Evolutionary conservation across 2,888 invertebrate species (phyloP), one percentile per base, ranked within the genome.

Genomic region (Sicus ferrugineus): DNA sequence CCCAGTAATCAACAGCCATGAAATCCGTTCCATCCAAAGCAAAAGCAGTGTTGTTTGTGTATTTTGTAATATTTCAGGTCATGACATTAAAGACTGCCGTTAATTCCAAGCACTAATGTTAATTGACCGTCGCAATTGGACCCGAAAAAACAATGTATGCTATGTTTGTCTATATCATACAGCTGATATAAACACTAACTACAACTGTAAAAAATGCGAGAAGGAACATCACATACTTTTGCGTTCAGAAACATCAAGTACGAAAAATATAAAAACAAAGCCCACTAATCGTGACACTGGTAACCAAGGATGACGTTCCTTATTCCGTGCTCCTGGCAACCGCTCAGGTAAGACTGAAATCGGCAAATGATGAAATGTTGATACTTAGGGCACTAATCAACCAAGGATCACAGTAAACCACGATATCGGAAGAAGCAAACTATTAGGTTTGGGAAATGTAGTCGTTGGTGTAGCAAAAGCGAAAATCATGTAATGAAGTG

Each of bases 381-480:
- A 38, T 46, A 21, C 48, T 71, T 34, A 50, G 71, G 68, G 58
- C 52, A 28, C 68, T 70, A 63, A 67, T 9, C 30, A 71, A 28
- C 63, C 65, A 52, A 69, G 50, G n/a, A n/a, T 21, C 56, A n/a
- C n/a, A n/a, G 19, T 52, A 70, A 38, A 64, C 38, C 21, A 48
- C 67, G 23, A 11, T n/a, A 46, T 62, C 71, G 7, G 61, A n/a
- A n/a, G n/a, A n/a, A n/a, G n/a, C n/a, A n/a, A 73, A 52, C 31
- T 73, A 16, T 23, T 58, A 61, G 71, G 71, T 3, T 42, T 73
- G 6, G 72, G 46, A 38, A 50, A 61, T 48, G 58, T 63, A 30
- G 26, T 64, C n/a, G 56, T 70, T 4, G 68, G 68, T 28, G 62
- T 69, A 30, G 46, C 72, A 11, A 72, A 65, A 31, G 34, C 58